phyloP scores from a whole-genome alignment of 2,888 invertebrate species.

The Sinotaia quadrata region DNA sequence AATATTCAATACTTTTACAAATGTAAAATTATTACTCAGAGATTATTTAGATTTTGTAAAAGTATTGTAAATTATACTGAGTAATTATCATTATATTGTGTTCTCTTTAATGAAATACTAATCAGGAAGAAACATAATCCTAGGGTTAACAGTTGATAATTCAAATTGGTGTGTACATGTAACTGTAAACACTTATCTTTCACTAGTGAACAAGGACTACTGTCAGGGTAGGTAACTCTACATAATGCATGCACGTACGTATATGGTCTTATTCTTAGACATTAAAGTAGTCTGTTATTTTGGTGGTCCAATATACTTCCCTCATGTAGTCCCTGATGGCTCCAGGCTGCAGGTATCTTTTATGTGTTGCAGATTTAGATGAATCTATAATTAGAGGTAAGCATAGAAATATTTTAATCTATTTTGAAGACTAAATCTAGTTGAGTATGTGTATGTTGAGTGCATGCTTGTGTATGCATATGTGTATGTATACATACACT shows the following conservation, averaged over 20 bases:
- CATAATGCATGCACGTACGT: too few relatives aligned
- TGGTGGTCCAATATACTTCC: neutral
- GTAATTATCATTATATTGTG: too few relatives aligned
- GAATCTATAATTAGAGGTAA: conserved; percentile 19
- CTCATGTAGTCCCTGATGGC: conserved; percentile 16
- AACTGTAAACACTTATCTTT: conserved; percentile 8
- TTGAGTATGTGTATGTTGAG: neutral
- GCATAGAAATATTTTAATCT: too few relatives aligned
- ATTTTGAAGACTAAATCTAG: neutral
- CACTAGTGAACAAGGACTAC: too few relatives aligned
- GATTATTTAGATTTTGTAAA: too few relatives aligned
- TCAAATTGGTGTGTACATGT: conserved; percentile 7
- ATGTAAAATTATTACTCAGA: too few relatives aligned
- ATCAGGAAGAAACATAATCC: neutral
- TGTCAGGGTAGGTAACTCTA: conserved; percentile 1
- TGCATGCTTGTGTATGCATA: neutral
- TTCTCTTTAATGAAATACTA: too few relatives aligned
- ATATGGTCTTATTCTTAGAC: too few relatives aligned
- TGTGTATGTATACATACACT: neutral
- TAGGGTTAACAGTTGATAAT: conserved; percentile 3
- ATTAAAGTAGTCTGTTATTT: neutral
- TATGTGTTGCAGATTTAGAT: conserved; percentile 8
- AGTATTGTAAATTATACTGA: too few relatives aligned
- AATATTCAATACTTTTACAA: too few relatives aligned
- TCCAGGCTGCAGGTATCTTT: conserved; percentile 17